Evolutionary conservation across 2,797 vertebrate genomes (phyloP).

Genomic region (Alcedo quadribrachys): DNA sequence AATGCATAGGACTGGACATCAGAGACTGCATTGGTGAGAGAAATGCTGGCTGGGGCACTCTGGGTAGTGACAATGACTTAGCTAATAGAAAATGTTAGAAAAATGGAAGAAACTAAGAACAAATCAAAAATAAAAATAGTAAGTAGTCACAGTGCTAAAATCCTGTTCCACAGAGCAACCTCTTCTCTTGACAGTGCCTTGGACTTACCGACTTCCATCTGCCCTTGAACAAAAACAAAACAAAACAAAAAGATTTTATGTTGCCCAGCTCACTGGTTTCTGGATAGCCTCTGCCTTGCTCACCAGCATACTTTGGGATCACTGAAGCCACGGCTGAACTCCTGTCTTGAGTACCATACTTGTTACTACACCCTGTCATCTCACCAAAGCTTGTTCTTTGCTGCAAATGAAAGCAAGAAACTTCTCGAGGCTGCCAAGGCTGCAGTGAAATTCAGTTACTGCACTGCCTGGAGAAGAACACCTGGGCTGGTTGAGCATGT

Average conservation of each 20-base stretch:
- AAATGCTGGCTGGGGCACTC: not conserved
- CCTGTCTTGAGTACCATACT: not conserved
- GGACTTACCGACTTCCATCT: not conserved
- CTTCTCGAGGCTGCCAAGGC: not conserved
- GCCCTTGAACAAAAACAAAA: not conserved
- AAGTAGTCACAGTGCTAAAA: not conserved
- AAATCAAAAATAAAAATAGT: not conserved
- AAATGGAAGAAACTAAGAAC: not conserved
- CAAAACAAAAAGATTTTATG: not conserved
- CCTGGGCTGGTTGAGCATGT: not conserved
- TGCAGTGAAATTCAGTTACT: not conserved
- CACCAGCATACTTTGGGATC: not conserved
- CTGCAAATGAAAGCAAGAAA: not conserved
- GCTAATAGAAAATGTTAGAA: not conserved
- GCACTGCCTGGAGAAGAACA: not conserved
- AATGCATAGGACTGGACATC: not conserved
- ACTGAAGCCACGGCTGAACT: not conserved
- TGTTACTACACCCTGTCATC: not conserved
- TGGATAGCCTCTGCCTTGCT: not conserved
- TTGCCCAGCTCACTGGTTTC: not conserved
- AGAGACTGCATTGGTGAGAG: not conserved
- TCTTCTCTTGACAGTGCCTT: not conserved
- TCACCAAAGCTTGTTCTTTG: not conserved
- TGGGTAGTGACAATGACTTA: not conserved
- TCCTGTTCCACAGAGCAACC: not conserved